Conservation (phyloP, 2,113 vertebrate species). For the Machaerirhynchus nigripectus region DNA sequence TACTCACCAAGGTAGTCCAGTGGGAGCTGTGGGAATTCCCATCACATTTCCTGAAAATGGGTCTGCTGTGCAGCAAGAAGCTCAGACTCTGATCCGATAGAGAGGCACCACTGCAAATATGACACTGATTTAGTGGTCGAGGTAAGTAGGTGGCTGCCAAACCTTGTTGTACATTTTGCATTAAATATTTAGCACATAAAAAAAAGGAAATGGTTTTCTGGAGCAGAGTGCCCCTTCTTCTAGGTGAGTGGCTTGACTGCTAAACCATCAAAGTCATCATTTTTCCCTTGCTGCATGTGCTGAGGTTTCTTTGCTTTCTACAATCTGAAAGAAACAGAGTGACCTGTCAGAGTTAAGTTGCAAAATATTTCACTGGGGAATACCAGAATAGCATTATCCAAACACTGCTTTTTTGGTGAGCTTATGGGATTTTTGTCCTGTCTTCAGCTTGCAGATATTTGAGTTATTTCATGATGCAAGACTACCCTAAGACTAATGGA, state of each 20-base stretch:
- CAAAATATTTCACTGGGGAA: not conserved
- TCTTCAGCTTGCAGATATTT: not conserved
- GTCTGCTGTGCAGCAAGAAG: not conserved
- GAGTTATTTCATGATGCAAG: not conserved
- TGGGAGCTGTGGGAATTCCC: not conserved
- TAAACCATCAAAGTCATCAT: not conserved
- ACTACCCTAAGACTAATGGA: not conserved
- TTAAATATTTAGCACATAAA: constrained; percentile 38
- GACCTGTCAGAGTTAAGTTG: not conserved
- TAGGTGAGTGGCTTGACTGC: not conserved
- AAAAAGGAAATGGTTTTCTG: constrained; percentile 30
- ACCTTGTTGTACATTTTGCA: not conserved
- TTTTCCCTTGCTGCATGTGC: not conserved
- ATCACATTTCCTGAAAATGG: not conserved
- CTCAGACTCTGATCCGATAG: not conserved
- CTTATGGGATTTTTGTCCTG: not conserved
- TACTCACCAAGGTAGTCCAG: not conserved
- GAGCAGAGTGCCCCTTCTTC: not conserved
- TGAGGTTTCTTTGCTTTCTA: not conserved
- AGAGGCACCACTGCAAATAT: not conserved
- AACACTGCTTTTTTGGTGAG: not conserved
- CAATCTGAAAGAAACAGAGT: not conserved
- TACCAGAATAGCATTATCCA: not conserved
- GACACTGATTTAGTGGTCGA: not conserved
- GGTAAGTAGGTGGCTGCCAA: not conserved